phyloP scores from a whole-genome alignment of 2,113 vertebrate genomes.

The Tylochromis polylepis region DNA sequence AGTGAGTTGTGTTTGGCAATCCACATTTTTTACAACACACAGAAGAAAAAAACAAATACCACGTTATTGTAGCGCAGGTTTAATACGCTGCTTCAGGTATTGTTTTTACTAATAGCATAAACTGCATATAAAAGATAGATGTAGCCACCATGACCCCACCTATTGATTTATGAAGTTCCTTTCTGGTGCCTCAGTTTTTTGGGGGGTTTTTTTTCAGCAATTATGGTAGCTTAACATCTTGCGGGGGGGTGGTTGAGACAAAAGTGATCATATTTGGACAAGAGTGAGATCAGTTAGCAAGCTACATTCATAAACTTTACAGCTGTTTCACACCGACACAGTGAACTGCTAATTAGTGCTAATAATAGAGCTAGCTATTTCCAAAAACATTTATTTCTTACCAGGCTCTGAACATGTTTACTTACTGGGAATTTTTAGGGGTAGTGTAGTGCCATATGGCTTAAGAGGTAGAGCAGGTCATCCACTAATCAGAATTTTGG shows the following conservation, averaged over 20 bases:
- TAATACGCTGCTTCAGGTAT: background rate
- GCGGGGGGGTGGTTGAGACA: fast-evolving
- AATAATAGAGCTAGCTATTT: background rate
- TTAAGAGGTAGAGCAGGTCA: background rate
- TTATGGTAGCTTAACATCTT: background rate
- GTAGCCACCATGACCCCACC: background rate
- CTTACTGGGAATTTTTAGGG: background rate
- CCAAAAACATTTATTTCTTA: background rate
- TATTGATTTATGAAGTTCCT: background rate
- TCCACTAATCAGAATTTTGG: background rate
- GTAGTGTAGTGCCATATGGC: background rate
- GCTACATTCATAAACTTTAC: background rate
- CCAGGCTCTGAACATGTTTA: background rate
- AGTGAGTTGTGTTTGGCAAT: background rate
- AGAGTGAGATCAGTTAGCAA: background rate
- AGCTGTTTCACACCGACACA: background rate
- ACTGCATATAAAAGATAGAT: background rate
- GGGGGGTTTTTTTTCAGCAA: no score
- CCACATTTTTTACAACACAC: background rate
- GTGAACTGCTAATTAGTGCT: background rate
- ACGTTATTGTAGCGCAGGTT: background rate
- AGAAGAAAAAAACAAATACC: background rate
- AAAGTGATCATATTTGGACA: background rate
- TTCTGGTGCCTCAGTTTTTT: no score
- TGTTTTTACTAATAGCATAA: background rate